Percentiles rank a stretch among this genome's conserved stretches.
These are phyloP conservation scores for Poeciliopsis occidentalis DNA, from an alignment of 2,113 vertebrate species.

Conservation along the genomic window DNA sequence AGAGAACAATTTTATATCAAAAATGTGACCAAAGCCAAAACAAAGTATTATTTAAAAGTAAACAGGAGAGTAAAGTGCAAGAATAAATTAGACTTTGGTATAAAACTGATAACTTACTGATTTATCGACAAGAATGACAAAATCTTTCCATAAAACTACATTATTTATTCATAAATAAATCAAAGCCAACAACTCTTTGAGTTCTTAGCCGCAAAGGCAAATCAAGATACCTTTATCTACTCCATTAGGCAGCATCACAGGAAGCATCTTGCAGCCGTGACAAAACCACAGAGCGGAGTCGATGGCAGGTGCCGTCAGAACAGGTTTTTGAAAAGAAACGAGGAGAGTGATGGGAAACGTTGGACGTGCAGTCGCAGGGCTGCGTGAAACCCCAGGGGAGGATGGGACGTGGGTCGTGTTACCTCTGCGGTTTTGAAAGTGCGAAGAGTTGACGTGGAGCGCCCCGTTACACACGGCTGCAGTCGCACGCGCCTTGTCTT, in stretches of 20 bases:
- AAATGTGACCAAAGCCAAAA: neutral
- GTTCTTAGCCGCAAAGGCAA: neutral
- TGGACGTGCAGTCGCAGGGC: neutral
- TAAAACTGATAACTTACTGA: no score
- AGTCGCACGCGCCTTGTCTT: neutral
- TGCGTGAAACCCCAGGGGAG: neutral
- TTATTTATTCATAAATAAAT: neutral
- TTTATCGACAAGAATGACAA: neutral
- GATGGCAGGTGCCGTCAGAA: neutral
- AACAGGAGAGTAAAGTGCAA: neutral
- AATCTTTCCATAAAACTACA: slow-evolving; percentile 1
- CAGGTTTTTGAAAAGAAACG: neutral
- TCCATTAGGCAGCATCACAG: neutral
- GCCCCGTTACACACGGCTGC: neutral
- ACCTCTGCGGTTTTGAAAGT: slow-evolving; percentile 46
- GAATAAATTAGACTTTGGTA: neutral
- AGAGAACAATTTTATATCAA: neutral
- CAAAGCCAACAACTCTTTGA: neutral
- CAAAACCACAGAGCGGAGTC: neutral
- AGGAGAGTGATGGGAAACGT: neutral
- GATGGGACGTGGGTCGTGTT: slow-evolving; percentile 18
- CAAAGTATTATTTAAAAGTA: neutral
- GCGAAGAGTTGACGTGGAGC: neutral
- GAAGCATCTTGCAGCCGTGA: neutral
- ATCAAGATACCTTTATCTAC: neutral